Evolutionary conservation across 2,797 vertebrate genomes (phyloP).

Genomic region (Rousettus madagascariensis): DNA sequence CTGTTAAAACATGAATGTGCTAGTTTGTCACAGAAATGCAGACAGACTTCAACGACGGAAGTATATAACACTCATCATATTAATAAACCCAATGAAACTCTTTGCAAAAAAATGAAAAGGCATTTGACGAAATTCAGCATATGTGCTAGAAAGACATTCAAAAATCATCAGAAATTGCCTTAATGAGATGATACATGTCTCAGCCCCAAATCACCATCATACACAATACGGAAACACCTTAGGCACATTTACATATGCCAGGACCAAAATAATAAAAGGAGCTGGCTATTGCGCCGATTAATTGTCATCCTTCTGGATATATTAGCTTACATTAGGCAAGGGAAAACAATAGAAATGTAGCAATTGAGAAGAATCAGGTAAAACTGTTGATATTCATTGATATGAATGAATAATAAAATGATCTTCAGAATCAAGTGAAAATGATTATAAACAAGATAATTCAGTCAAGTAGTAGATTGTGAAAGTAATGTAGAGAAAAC

Average conservation of each 20-base stretch:
- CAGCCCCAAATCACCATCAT: background rate
- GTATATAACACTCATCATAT: background rate
- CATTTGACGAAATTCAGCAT: background rate
- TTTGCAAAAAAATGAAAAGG: background rate
- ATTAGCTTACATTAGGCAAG: background rate
- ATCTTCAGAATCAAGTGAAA: background rate
- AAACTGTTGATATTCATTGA: background rate
- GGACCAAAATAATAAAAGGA: background rate
- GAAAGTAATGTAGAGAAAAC: background rate
- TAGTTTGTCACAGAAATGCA: background rate
- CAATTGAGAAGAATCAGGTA: background rate
- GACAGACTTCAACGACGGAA: background rate
- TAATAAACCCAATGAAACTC: background rate
- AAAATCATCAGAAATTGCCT: background rate
- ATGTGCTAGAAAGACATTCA: background rate
- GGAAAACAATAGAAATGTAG: background rate
- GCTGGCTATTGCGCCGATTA: fast-evolving
- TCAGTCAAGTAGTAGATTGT: background rate
- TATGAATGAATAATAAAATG: background rate
- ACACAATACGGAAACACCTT: background rate
- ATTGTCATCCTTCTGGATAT: background rate
- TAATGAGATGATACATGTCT: background rate
- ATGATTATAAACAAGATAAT: background rate
- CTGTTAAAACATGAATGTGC: background rate
- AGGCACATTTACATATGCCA: background rate